A percentile compares a stretch with the other conserved stretches of the same genome.
These are phyloP conservation scores for Musca domestica DNA, from an alignment of 1,140 invertebrate genomes.

Conservation along the genomic window DNA sequence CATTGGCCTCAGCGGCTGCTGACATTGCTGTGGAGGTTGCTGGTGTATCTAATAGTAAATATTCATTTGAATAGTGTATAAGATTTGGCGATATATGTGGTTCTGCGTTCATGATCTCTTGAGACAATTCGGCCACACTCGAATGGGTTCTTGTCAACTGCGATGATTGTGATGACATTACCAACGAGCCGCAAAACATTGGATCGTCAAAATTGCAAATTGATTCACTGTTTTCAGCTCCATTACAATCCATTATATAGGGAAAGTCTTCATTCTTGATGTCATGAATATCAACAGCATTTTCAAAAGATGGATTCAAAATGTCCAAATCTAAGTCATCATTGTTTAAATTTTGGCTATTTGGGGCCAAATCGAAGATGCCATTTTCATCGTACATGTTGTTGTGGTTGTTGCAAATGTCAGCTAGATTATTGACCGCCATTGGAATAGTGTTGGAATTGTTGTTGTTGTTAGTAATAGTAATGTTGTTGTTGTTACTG, in stretches of 20 bases:
- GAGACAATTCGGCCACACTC: background rate
- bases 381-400: background rate
- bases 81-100: background rate
- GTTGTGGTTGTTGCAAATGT: conserved; percentile 25
- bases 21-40: background rate
- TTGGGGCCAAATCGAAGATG: no score
- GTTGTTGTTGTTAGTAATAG: background rate
- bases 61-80: no score
- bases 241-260: background rate
- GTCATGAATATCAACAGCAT: conserved; percentile 18
- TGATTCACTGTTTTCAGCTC: no score
- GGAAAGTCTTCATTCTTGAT: background rate
- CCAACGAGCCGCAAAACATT: background rate
- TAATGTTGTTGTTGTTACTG: conserved; percentile 5
- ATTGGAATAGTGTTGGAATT: background rate
- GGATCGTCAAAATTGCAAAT: no score
- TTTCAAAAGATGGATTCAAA: background rate
- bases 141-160: background rate
- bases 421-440: background rate
- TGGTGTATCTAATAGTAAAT: background rate
- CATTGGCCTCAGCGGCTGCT: background rate
- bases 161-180: background rate
- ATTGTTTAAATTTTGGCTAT: no score
- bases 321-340: no score
- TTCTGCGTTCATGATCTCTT: background rate